phyloP scores from a whole-genome alignment of 1,140 invertebrate genomes.

The Portunus trituberculatus region DNA sequence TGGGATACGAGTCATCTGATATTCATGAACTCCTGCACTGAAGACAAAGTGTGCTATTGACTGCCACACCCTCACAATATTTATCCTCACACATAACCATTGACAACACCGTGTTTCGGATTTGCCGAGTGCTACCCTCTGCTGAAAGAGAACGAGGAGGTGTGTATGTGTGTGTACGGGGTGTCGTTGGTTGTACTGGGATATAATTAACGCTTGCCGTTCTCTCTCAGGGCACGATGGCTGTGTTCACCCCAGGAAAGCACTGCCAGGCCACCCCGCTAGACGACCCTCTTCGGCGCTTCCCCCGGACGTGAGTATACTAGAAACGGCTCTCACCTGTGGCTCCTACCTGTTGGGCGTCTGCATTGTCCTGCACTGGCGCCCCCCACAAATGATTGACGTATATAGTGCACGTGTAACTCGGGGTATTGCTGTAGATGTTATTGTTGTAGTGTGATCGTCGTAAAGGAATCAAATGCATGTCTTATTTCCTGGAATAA shows the following conservation, averaged over 20 bases:
- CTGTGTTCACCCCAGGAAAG: neutral
- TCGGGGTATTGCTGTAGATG: neutral
- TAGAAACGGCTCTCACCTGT: neutral
- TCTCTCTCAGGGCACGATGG: slow-evolving; percentile 21
- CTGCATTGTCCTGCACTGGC: neutral
- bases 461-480: neutral
- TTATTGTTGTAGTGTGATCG: neutral
- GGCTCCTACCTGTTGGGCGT: neutral
- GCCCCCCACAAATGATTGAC: no score
- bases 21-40: neutral
- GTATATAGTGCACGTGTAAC: no score
- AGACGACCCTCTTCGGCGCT: neutral
- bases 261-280: neutral
- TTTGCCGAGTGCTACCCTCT: neutral
- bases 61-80: slow-evolving; percentile 12
- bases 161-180: no score
- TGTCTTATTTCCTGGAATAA: neutral
- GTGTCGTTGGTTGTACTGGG: neutral
- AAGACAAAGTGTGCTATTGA: slow-evolving; percentile 4
- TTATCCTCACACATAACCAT: slow-evolving; percentile 4
- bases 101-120: neutral
- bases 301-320: slow-evolving; percentile 32
- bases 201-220: neutral
- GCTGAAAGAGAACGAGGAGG: neutral
- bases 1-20: neutral